phyloP scores from a whole-genome alignment of 2,113 vertebrate genomes.

The Hyperoodon ampullatus region DNA sequence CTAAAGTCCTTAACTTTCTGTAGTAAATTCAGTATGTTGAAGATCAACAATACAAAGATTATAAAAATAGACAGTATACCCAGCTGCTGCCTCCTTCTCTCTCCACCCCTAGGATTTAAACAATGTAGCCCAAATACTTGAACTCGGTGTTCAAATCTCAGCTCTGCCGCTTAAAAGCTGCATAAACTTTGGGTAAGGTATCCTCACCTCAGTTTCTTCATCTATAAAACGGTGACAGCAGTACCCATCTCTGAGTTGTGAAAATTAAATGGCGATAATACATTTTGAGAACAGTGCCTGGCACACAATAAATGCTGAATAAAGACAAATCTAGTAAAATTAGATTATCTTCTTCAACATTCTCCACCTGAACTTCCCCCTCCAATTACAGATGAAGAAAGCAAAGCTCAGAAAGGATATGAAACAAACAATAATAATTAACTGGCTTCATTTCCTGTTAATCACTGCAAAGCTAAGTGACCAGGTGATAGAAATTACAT shows the following conservation, averaged over 20 bases:
- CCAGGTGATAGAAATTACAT: conserved; percentile 45
- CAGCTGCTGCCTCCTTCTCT: neutral
- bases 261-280: neutral
- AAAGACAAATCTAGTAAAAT: conserved; percentile 12
- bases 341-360: conserved; percentile 7
- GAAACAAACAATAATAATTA: neutral
- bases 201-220: neutral
- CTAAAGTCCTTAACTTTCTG: conserved; percentile 32
- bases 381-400: neutral
- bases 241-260: neutral
- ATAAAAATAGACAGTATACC: neutral
- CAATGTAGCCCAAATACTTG: neutral
- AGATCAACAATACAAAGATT: conserved; percentile 16
- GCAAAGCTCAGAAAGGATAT: neutral
- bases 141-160: neutral
- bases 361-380: neutral
- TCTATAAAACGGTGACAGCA: neutral
- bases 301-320: conserved; percentile 15
- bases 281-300: neutral
- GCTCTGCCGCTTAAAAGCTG: neutral
- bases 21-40: neutral
- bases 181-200: neutral
- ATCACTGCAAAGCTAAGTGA: conserved; percentile 13
- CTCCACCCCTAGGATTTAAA: neutral
- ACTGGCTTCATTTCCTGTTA: neutral